Evolutionary conservation across 2,113 vertebrate species (phyloP).

Genomic region (Egretta garzetta): DNA sequence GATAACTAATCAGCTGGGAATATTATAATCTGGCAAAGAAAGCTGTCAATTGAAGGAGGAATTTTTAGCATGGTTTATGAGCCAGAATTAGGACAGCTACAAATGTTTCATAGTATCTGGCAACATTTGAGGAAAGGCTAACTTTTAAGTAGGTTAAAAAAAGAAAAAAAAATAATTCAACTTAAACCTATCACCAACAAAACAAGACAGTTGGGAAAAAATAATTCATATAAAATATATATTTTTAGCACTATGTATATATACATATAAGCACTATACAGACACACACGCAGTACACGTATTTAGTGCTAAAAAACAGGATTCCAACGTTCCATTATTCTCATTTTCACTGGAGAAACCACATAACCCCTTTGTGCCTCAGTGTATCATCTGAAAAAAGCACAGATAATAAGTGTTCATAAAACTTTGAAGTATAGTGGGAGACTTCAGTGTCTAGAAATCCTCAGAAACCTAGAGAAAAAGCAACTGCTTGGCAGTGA

Average conservation of each 20-base stretch:
- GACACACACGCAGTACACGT: background rate
- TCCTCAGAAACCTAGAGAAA: background rate
- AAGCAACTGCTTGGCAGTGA: background rate
- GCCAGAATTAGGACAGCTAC: slow-evolving; percentile 43
- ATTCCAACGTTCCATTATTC: background rate
- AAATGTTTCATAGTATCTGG: background rate
- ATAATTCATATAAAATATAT: background rate
- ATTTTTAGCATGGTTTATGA: slow-evolving; percentile 44
- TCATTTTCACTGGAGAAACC: background rate
- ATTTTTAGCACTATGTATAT: background rate
- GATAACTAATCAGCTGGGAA: slow-evolving; percentile 55
- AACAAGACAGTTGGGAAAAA: background rate
- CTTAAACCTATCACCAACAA: background rate
- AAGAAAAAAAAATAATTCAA: background rate
- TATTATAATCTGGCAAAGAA: slow-evolving; percentile 39
- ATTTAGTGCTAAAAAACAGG: background rate
- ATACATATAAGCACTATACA: too few species aligned
- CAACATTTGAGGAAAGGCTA: background rate
- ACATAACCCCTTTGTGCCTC: background rate
- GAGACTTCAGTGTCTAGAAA: background rate
- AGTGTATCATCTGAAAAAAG: background rate
- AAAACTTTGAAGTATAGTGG: background rate
- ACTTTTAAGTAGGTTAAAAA: slow-evolving; percentile 20
- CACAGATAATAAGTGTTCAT: background rate
- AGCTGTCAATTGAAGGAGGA: slow-evolving; percentile 34